Conservation (phyloP, 37 sponge, comb jelly and placozoan species). For the Cliona cf. orientalis region DNA sequence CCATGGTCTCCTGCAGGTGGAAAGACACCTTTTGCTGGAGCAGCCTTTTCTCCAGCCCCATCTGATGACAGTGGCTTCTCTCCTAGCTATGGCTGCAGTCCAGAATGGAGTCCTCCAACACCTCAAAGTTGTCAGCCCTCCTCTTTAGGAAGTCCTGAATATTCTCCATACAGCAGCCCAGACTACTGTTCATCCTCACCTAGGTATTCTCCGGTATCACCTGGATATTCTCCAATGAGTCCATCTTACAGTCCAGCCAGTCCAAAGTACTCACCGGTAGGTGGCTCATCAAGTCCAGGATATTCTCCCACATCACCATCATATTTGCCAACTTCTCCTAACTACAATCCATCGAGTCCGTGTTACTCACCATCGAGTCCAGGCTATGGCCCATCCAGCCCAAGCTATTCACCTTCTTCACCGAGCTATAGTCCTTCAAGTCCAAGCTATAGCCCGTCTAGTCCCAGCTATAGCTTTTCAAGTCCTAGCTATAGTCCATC, state of each 20-base stretch:
- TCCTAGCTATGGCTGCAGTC: slow-evolving; percentile 76
- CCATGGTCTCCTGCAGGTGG: slow-evolving; percentile 83
- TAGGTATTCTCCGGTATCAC: slow-evolving; percentile 83
- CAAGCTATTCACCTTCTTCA: slow-evolving; percentile 76
- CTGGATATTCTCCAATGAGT: slow-evolving; percentile 87
- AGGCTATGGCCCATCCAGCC: slow-evolving; percentile 77
- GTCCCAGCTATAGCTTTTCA: slow-evolving; percentile 72
- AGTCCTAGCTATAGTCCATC: slow-evolving; percentile 79
- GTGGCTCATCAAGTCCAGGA: slow-evolving; percentile 79
- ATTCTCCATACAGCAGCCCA: slow-evolving; percentile 77
- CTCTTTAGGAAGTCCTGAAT: slow-evolving; percentile 87
- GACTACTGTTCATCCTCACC: slow-evolving; percentile 89
- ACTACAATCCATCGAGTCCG: slow-evolving; percentile 83
- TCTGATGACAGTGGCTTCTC: slow-evolving; percentile 72
- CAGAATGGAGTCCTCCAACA: slow-evolving; percentile 80
- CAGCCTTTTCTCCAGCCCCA: slow-evolving; percentile 96
- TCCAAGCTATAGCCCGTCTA: slow-evolving; percentile 79
- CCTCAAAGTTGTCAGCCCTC: slow-evolving; percentile 57
- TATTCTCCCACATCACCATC: slow-evolving; percentile 93
- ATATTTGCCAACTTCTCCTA: slow-evolving; percentile 93
- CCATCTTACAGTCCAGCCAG: slow-evolving; percentile 87
- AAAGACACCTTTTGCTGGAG: slow-evolving; percentile 79
- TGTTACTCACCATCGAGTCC: slow-evolving; percentile 86
- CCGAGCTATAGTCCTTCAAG: slow-evolving; percentile 77
- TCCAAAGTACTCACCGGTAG: slow-evolving; percentile 87